Conservation (phyloP, 2,888 invertebrate genomes). For the Brachypalpus laphriformis region DNA sequence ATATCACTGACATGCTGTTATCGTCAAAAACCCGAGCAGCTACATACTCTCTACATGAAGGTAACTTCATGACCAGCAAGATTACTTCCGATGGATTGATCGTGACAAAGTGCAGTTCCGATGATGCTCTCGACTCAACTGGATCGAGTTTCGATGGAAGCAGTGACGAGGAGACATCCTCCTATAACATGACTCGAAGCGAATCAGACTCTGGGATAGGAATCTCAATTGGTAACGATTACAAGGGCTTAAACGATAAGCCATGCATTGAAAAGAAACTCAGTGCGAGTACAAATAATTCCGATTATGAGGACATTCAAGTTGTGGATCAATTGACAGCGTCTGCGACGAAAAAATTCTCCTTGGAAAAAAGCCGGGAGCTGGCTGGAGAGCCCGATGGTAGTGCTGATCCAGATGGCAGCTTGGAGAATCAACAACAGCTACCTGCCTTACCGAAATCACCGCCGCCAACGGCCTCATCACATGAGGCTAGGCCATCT, state of each 20-base stretch:
- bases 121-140: conserved; percentile 82
- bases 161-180: conserved; percentile 82
- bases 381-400: conserved; percentile 93
- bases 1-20: conserved; percentile 82
- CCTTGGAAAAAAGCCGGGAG: conserved; percentile 87
- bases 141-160: conserved; percentile 83
- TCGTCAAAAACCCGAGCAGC: conserved; percentile 82
- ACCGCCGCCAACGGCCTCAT: conserved; percentile 78
- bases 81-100: conserved; percentile 83
- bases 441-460: conserved; percentile 87
- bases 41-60: conserved; percentile 82
- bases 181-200: conserved; percentile 83
- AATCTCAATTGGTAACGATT: conserved; percentile 82
- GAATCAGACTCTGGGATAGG: conserved; percentile 83
- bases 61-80: conserved; percentile 83
- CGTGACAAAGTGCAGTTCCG: conserved; percentile 82
- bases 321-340: conserved; percentile 78
- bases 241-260: conserved; percentile 77
- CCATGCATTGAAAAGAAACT: conserved; percentile 79
- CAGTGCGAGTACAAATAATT: conserved; percentile 81
- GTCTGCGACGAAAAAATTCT: conserved; percentile 62
- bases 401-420: conserved; percentile 91
- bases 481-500: conserved; percentile 85
- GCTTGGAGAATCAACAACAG: conserved; percentile 83
- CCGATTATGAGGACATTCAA: conserved; percentile 83